A percentile compares a stretch with the other conserved stretches of the same genome.
Conservation (phyloP, 1,140 invertebrate species). For the Cotesia typhae region DNA sequence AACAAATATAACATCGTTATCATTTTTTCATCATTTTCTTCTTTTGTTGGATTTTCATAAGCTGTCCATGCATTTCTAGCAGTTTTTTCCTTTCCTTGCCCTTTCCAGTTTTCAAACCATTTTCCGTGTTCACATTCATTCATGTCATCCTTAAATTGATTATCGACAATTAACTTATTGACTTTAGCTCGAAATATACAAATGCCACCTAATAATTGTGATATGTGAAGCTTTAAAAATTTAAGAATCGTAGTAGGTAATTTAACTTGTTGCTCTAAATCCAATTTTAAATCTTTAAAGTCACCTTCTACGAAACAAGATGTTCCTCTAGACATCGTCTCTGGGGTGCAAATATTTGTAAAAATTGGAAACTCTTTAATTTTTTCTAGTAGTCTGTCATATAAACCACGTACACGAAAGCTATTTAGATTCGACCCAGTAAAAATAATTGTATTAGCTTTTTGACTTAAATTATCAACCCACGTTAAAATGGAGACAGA, state of each 20-base stretch:
- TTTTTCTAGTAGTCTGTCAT: neutral
- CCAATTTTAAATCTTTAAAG: too few species aligned
- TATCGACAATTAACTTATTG: neutral
- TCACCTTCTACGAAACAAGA: too few species aligned
- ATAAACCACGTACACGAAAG: neutral
- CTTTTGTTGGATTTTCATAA: neutral
- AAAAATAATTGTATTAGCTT: neutral
- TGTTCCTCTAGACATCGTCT: too few species aligned
- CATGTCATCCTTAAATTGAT: neutral
- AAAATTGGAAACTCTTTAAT: too few species aligned
- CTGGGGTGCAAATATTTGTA: too few species aligned
- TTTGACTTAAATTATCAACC: neutral
- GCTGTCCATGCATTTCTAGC: neutral
- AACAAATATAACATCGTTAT: neutral
- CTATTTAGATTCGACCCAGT: neutral
- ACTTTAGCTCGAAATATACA: neutral
- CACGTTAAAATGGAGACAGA: too few species aligned
- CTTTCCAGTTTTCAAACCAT: conserved; percentile 2
- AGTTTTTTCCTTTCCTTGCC: neutral
- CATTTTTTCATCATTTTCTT: neutral
- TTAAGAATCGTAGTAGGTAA: neutral
- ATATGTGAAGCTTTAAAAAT: neutral
- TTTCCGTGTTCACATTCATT: too few species aligned
- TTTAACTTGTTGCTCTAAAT: too few species aligned
- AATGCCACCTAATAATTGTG: neutral